phyloP scores from a whole-genome alignment of 2,113 vertebrate species.

The Gobio gobio region DNA sequence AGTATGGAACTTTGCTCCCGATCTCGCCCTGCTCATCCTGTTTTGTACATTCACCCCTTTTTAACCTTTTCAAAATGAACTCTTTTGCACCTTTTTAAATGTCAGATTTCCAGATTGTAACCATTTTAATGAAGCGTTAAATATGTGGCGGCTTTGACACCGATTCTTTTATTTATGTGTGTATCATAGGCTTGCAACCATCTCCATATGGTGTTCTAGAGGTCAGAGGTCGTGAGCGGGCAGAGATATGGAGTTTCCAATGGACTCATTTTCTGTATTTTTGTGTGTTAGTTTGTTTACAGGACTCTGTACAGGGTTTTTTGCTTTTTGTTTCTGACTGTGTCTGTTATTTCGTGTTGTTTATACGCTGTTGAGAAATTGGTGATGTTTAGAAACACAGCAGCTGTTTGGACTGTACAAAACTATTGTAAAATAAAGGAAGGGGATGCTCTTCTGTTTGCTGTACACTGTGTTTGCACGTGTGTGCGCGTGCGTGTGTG shows the following conservation, averaged over 20 bases:
- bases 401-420: conserved; percentile 44
- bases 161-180: conserved; percentile 15
- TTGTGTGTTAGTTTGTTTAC: conserved; percentile 16
- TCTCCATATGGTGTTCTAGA: conserved; percentile 1
- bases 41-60: conserved; percentile 3
- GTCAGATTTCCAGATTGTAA: background rate
- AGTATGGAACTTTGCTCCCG: background rate
- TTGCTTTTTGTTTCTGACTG: background rate
- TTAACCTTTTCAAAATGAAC: conserved; percentile 2
- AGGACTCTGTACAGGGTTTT: conserved; percentile 21
- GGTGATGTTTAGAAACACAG: conserved; percentile 21
- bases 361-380: conserved; percentile 21
- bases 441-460: conserved; percentile 8
- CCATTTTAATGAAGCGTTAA: background rate
- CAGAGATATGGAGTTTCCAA: conserved; percentile 14
- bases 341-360: conserved; percentile 26
- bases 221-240: conserved; percentile 5
- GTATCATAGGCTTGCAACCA: conserved; percentile 7
- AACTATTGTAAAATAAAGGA: conserved; percentile 51
- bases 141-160: background rate
- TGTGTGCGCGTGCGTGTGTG: background rate
- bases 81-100: conserved; percentile 40
- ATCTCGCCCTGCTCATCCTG: background rate
- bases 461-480: background rate
- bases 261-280: background rate